Percentiles rank a stretch among this genome's conserved stretches.
phyloP scores from a whole-genome alignment of 2,888 invertebrate species.

The Macaria liturata region DNA sequence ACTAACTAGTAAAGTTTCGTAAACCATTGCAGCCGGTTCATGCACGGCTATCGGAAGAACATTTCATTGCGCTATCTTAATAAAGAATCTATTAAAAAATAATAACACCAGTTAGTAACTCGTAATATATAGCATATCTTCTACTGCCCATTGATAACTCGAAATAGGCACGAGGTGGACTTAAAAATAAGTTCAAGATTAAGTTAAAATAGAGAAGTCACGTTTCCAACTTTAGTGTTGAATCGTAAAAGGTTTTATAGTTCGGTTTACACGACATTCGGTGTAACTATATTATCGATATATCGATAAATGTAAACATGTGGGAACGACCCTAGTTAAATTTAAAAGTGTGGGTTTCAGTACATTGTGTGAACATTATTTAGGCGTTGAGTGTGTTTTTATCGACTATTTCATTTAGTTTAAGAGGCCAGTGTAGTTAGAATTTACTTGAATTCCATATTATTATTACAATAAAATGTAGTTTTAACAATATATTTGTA shows the following conservation, averaged over 20 bases:
- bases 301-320: conserved; percentile 23
- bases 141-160: conserved; percentile 25
- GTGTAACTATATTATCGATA: conserved; percentile 26
- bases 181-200: conserved; percentile 24
- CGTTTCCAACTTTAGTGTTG: conserved; percentile 24
- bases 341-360: conserved; percentile 14
- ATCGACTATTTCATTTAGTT: conserved; percentile 21
- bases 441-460: too few species aligned
- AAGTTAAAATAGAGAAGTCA: conserved; percentile 26
- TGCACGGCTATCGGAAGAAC: too few species aligned
- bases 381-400: conserved; percentile 3
- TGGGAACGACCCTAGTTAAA: conserved; percentile 27
- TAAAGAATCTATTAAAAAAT: conserved; percentile 16
- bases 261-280: conserved; percentile 29
- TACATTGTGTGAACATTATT: conserved; percentile 18
- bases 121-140: conserved; percentile 19
- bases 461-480: too few species aligned
- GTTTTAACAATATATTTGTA: too few species aligned
- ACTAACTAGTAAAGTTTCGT: too few species aligned
- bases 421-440: not conserved
- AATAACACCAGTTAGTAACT: conserved; percentile 8
- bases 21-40: too few species aligned
- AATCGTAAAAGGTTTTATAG: conserved; percentile 32
- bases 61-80: not conserved
- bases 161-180: conserved; percentile 10